phyloP scores from a whole-genome alignment of 2,888 invertebrate genomes.

The Thereva unica region DNA sequence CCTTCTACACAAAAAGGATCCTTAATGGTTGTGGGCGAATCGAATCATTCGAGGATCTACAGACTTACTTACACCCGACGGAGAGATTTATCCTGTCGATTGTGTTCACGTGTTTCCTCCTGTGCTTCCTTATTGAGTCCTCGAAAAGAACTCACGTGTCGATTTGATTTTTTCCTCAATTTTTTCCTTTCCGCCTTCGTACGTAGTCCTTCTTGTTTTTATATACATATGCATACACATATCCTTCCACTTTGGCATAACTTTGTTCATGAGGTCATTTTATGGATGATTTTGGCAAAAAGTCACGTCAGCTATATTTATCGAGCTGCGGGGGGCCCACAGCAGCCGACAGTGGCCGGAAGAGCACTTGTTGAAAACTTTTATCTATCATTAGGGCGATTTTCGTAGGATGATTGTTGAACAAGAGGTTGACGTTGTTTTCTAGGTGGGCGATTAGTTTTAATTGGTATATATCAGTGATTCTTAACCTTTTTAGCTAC shows the following conservation, averaged over 20 bases:
- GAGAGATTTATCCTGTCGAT: conserved; percentile 44
- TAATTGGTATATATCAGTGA: conserved; percentile 20
- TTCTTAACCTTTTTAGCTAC: no score
- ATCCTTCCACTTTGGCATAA: background rate
- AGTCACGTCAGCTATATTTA: conserved; percentile 21
- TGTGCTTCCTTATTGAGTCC: conserved; percentile 45
- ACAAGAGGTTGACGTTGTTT: background rate
- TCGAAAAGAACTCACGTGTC: conserved; percentile 44
- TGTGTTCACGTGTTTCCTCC: conserved; percentile 46
- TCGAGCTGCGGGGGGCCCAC: conserved; percentile 1
- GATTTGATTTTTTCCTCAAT: conserved; percentile 28
- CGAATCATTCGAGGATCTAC: background rate
- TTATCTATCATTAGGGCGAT: conserved; percentile 24
- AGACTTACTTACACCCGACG: conserved; percentile 40
- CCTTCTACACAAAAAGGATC: no score
- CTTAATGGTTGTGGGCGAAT: background rate
- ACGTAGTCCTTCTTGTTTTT: conserved; percentile 7
- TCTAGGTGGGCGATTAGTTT: conserved; percentile 3
- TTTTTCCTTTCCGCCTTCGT: background rate
- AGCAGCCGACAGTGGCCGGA: conserved; percentile 14
- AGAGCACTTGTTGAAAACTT: conserved; percentile 14
- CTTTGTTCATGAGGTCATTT: conserved; percentile 19
- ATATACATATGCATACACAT: background rate
- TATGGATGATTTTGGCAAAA: conserved; percentile 18
- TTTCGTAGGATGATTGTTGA: background rate